Evolutionary conservation across 2,888 invertebrate genomes (phyloP), one percentile per base, ranked within the genome.

Genomic region (Aphidoletes aphidimyza): DNA sequence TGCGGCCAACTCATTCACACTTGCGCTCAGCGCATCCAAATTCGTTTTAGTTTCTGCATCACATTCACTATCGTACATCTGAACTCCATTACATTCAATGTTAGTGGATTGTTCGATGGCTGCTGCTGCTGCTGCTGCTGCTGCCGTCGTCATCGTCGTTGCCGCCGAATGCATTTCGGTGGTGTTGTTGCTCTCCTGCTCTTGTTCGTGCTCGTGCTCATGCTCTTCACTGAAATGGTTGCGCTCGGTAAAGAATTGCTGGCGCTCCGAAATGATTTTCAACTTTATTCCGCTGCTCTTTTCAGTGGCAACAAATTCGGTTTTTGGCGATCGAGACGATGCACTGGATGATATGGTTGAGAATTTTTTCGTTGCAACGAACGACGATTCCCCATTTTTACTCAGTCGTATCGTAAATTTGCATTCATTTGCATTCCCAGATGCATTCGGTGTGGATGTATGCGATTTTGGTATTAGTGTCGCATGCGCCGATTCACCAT

Each of bases 371-470:
- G 81, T 81, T 81, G 81, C 81, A 81, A 81, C 37, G n/a, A 81
- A 37, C 81, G 81, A 37, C 39, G 81, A 81, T 81, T 81, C 81
- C 81, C 81, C 81, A 81, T 81, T 81, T 81, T 81, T 81, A n/a
- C 81, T 81, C 37, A 81, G 22, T 37, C 81, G 81, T 37, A 81
- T 81, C 81, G 37, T 36, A n/a, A 81, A 81, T 81, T 81, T 81
- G 81, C 81, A 81, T 81, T 37, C 81, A 81, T 37, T 81, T 81
- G 81, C 81, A 81, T 81, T 81, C 37, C 81, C 81, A 81, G 81
- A 22, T 81, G 81, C 81, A 81, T 37, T 81, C 37, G 5, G 81
- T 81, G n/a, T 54, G 22, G 54, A 22, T 54, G 54, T 17, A 37
- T 37, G n/a, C 1, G 37, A n/a, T n/a, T 81, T 81, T 37, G 81